A percentile compares a stretch with the other conserved stretches of the same genome.
phyloP scores from a whole-genome alignment of 2,113 vertebrate species.

The Caloenas nicobarica region DNA sequence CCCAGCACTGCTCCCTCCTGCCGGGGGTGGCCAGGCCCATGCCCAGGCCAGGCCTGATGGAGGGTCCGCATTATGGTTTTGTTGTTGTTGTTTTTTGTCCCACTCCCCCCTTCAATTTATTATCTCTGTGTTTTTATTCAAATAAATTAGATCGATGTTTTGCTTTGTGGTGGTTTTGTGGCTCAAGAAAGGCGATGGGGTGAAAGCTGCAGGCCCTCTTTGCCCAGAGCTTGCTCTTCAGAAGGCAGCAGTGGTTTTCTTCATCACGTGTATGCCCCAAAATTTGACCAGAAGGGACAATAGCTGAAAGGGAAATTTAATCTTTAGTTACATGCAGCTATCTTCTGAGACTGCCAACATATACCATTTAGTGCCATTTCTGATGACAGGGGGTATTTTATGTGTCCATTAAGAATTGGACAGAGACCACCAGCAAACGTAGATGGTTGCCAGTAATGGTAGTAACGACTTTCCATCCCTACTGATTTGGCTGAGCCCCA shows the following conservation, averaged over 20 bases:
- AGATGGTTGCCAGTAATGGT: not conserved
- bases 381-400: not conserved
- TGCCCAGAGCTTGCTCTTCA: not conserved
- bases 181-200: not conserved
- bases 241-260: not conserved
- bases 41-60: not conserved
- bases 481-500: not conserved
- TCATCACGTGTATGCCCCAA: not conserved
- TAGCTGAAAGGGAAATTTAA: not conserved
- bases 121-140: not conserved
- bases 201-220: not conserved
- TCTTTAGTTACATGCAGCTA: not conserved
- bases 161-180: not conserved
- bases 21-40: not conserved
- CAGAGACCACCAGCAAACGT: not conserved
- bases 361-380: not conserved
- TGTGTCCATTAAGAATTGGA: not conserved
- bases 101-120: fast-evolving
- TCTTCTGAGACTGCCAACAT: not conserved
- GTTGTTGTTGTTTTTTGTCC: no score
- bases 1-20: not conserved
- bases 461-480: not conserved
- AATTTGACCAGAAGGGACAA: not conserved
- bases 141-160: not conserved
- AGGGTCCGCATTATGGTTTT: fast-evolving